phyloP scores from a whole-genome alignment of 1,140 invertebrate species.

The Conus betulinus region DNA sequence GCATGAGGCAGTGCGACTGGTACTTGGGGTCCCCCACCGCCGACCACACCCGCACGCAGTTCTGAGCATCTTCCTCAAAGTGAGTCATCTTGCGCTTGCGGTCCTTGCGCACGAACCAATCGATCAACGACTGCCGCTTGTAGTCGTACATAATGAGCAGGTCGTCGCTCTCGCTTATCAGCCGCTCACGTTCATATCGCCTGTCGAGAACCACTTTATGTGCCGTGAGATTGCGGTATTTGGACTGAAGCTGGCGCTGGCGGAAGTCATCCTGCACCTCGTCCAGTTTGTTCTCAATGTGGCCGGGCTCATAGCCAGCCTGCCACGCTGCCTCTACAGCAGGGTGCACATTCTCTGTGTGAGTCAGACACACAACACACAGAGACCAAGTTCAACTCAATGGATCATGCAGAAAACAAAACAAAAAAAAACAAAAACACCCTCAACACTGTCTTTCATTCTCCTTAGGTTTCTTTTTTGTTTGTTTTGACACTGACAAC shows the following conservation, averaged over 20 bases:
- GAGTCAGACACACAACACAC: not conserved
- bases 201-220: constrained; percentile 2
- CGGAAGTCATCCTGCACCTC: not conserved
- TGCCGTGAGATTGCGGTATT: not conserved
- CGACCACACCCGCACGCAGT: constrained; percentile 2
- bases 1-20: not conserved
- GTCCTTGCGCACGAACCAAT: constrained; percentile 16
- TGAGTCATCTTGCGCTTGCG: not conserved
- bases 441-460: too few relatives aligned
- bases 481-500: too few relatives aligned
- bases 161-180: not conserved
- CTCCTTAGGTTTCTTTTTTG: too few relatives aligned
- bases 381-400: too few relatives aligned
- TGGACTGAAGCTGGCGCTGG: not conserved
- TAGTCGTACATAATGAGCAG: constrained; percentile 7
- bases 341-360: not conserved
- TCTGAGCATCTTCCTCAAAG: constrained; percentile 18
- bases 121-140: not conserved
- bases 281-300: not conserved
- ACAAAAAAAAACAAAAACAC: too few relatives aligned
- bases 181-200: not conserved
- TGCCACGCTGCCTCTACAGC: not conserved
- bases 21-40: not conserved
- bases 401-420: too few relatives aligned
- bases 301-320: not conserved